Evolutionary conservation across 2,113 vertebrate species (phyloP).

Genomic region (Neolamprologus devosi): DNA sequence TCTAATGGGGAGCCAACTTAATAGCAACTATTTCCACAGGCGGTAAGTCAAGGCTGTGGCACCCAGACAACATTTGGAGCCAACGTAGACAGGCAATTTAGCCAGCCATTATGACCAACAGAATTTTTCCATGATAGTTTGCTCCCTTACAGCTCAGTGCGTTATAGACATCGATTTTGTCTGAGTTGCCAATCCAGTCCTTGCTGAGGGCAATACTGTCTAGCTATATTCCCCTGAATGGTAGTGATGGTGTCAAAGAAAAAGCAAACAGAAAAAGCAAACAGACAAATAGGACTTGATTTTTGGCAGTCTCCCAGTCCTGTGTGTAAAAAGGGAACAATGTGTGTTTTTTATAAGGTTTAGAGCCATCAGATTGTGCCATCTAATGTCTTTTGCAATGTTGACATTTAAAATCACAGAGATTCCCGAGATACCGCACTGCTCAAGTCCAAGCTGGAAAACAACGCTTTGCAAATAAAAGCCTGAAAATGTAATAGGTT

Average conservation of each 20-base stretch:
- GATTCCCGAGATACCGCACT: not conserved
- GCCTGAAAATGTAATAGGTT: not conserved
- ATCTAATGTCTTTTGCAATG: not conserved
- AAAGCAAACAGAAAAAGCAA: not conserved
- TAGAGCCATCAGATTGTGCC: not conserved
- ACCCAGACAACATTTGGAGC: slow-evolving; percentile 36
- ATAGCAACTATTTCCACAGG: slow-evolving; percentile 23
- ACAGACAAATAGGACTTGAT: not conserved
- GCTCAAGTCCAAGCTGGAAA: not conserved
- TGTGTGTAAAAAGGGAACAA: not conserved
- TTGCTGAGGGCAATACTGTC: slow-evolving; percentile 42
- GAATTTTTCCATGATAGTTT: slow-evolving; percentile 30
- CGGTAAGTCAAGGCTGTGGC: not conserved
- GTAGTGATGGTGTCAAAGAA: slow-evolving; percentile 18
- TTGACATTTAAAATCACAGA: not conserved
- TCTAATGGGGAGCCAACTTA: not conserved
- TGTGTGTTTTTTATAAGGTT: not conserved
- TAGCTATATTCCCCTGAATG: slow-evolving; percentile 22
- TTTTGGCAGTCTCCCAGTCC: not conserved
- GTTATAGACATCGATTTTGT: slow-evolving; percentile 46
- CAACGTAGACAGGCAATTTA: slow-evolving; percentile 33
- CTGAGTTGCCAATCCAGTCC: slow-evolving; percentile 25
- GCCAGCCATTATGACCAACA: slow-evolving; percentile 25
- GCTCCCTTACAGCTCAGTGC: slow-evolving; percentile 16
- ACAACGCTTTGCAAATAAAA: not conserved